Percentiles rank a stretch among this genome's conserved stretches.
Conservation (phyloP, 2,113 vertebrate genomes). For the Heterotilapia buettikoferi region DNA sequence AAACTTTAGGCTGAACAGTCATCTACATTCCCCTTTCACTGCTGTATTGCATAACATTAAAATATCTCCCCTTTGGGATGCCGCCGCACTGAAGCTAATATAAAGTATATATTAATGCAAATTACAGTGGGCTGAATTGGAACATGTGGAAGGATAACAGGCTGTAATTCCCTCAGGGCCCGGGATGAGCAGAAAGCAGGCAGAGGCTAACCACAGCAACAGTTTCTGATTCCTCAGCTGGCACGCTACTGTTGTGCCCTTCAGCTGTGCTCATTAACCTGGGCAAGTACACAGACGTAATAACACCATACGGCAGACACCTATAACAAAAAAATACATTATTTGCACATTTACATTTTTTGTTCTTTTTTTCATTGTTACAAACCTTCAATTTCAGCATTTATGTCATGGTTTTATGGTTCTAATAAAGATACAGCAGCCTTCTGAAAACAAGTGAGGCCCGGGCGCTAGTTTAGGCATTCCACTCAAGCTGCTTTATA, state of each 20-base stretch:
- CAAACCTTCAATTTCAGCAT: not conserved
- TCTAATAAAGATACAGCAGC: not conserved
- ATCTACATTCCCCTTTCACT: slow-evolving; percentile 7
- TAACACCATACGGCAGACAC: not conserved
- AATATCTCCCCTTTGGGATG: not conserved
- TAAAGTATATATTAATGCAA: slow-evolving; percentile 57
- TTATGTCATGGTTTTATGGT: not conserved
- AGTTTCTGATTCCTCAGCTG: not conserved
- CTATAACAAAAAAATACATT: not conserved
- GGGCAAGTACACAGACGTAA: slow-evolving; percentile 5
- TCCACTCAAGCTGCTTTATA: not conserved
- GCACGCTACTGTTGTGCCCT: not conserved
- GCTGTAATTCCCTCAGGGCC: slow-evolving; percentile 7
- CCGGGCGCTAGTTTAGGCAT: not conserved
- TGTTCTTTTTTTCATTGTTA: not conserved
- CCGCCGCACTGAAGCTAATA: slow-evolving; percentile 21
- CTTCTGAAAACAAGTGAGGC: not conserved
- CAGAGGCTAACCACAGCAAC: slow-evolving; percentile 41
- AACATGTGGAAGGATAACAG: slow-evolving; percentile 3
- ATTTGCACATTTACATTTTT: not conserved
- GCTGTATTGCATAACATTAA: slow-evolving; percentile 27
- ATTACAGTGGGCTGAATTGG: slow-evolving; percentile 29
- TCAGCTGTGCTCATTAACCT: slow-evolving; percentile 44
- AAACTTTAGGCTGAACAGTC: not conserved
- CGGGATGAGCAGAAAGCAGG: not conserved